Evolutionary conservation across 2,113 vertebrate species (phyloP), one percentile per base, ranked within the genome.

Genomic region (Ictidomys tridecemlineatus): DNA sequence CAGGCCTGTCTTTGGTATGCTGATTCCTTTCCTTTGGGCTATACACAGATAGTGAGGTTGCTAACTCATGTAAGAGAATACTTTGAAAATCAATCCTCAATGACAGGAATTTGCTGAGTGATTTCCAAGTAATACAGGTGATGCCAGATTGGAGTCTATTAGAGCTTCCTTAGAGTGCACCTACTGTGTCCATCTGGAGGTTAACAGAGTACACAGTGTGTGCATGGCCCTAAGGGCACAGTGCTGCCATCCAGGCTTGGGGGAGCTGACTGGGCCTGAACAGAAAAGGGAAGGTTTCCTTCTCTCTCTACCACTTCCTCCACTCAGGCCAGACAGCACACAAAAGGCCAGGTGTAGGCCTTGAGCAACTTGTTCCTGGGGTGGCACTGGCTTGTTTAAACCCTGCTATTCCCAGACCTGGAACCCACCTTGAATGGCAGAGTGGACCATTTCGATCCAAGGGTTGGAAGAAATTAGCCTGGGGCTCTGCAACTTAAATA

Each of bases 141-240:
- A 42, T 37, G 37, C 10, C 48, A 76, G 56, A 14, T 14, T 63
- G 70, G 10, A 18, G 1, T 89, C 67, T 82, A 3, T 10, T 67
- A 53, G 20, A 56, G 22, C 18, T 74, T 93, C 26, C 24, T 58
- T 83, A 56, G 37, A 72, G 11, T 24, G 18, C 8, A 84, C 2
- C 32, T 56, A 34, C 0, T 73, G 12, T 32, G 8, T 56, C n/a
- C 26, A 18, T 69, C 53, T 7, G 32, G 34, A 69, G 45, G 14
- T 34, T 85, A 63, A 61, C 13, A 67, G 76, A 94, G 24, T 14
- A 22, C 6, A n/a, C 17, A 51, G 70, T 5, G n/a, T 11, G 42
- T 28, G 16, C 11, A 1, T 16, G 18, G 0, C 22, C 4, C 30
- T 0, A 1, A 51, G 18, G 63, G 28, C 8, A 20, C 34, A 22